A percentile compares a stretch with the other conserved stretches of the same genome.
phyloP scores from a whole-genome alignment of 35 echinoderm and acorn worm species.

The Heliocidaris tuberculata region DNA sequence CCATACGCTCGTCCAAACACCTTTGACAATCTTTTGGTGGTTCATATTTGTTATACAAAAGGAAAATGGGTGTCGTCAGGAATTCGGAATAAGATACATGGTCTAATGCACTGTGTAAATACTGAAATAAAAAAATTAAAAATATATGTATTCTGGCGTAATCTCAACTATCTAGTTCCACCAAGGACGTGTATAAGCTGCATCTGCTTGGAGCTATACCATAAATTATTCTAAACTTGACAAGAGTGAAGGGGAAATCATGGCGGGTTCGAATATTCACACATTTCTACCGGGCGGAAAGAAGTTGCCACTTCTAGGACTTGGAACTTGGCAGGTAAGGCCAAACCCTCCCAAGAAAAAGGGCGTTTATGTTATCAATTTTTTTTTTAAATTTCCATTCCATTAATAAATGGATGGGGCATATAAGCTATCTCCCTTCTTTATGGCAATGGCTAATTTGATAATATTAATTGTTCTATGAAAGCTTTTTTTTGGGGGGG shows the following conservation, averaged over 20 bases:
- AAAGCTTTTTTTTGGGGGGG: too few relatives aligned
- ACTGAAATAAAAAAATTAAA: neutral
- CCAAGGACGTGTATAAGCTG: neutral
- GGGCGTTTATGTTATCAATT: too few relatives aligned
- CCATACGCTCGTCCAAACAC: neutral
- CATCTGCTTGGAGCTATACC: neutral
- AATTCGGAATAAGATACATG: neutral
- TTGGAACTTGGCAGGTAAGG: conserved; percentile 43
- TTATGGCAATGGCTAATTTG: too few relatives aligned
- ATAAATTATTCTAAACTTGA: neutral
- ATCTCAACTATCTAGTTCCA: neutral
- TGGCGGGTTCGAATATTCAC: conserved; percentile 29
- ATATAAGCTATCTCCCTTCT: too few relatives aligned
- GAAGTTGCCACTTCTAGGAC: conserved; percentile 19
- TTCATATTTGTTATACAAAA: neutral
- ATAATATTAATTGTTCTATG: too few relatives aligned
- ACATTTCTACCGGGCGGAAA: neutral
- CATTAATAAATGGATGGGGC: too few relatives aligned
- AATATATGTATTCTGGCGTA: neutral
- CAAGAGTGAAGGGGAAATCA: neutral
- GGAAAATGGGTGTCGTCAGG: neutral
- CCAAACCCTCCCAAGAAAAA: neutral
- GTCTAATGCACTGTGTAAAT: neutral
- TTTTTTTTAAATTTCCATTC: too few relatives aligned
- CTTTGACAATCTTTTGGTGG: neutral